Evolutionary conservation across 2,113 vertebrate species (phyloP).

Genomic region (Aphyosemion australe): DNA sequence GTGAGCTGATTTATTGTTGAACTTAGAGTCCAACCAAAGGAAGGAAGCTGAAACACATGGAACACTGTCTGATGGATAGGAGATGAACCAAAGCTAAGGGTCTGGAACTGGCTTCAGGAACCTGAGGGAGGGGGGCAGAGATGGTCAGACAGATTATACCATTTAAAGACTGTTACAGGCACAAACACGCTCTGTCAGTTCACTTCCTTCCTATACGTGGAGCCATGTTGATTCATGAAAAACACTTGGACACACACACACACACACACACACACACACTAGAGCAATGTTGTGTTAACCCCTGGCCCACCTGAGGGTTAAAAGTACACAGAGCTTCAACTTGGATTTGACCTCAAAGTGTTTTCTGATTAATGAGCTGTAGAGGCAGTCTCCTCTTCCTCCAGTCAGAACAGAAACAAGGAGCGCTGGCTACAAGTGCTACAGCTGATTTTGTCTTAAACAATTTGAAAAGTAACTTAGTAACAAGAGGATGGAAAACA

Average conservation of each 20-base stretch:
- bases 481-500: too few species aligned
- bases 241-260: neutral
- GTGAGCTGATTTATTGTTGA: constrained; percentile 32
- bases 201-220: constrained; percentile 38
- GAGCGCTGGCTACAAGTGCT: too few species aligned
- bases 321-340: constrained; percentile 37
- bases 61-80: constrained; percentile 65
- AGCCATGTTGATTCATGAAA: constrained; percentile 44
- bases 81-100: constrained; percentile 13
- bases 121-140: constrained; percentile 43
- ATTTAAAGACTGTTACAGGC: constrained; percentile 15
- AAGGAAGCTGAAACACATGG: constrained; percentile 33
- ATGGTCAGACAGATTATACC: constrained; percentile 60
- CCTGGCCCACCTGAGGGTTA: constrained; percentile 9
- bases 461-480: too few species aligned
- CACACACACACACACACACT: neutral
- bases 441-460: too few species aligned
- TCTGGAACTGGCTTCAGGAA: constrained; percentile 16
- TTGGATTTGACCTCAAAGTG: constrained; percentile 59
- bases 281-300: constrained; percentile 36
- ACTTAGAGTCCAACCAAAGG: constrained; percentile 67
- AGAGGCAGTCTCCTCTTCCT: too few species aligned
- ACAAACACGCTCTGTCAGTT: constrained; percentile 18
- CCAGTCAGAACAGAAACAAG: too few species aligned
- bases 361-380: constrained; percentile 30